A percentile compares a stretch with the other conserved stretches of the same genome.
phyloP scores from a whole-genome alignment of 2,113 vertebrate genomes.

The Oxyura jamaicensis region DNA sequence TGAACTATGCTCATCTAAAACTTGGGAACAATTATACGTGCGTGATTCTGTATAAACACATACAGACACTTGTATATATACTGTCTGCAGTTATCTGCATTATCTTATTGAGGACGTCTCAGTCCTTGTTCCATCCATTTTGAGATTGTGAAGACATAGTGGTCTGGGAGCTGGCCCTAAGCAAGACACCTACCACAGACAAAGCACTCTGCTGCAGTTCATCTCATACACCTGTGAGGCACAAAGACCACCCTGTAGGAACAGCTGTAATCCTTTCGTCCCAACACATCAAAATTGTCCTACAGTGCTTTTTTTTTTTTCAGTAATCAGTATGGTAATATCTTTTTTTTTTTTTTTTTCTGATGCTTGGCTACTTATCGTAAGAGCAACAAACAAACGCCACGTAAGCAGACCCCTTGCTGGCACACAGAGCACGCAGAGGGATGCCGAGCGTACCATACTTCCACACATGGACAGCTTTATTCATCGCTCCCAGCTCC shows the following conservation, averaged over 20 bases:
- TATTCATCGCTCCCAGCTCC: constrained; percentile 87
- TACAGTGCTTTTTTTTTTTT: not conserved
- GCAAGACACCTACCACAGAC: not conserved
- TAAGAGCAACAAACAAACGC: not conserved
- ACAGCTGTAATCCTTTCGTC: not conserved
- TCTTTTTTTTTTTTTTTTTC: too few species aligned
- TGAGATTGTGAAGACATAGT: not conserved
- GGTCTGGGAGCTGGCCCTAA: not conserved
- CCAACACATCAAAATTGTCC: not conserved
- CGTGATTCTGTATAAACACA: not conserved
- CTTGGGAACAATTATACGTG: not conserved
- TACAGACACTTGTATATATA: not conserved
- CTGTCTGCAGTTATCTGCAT: not conserved
- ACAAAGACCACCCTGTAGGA: not conserved
- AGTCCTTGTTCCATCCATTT: not conserved
- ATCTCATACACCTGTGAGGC: not conserved
- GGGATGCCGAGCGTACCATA: constrained; percentile 77
- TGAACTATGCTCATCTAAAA: not conserved
- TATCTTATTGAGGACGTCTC: not conserved
- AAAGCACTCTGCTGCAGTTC: not conserved
- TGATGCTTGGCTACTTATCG: not conserved
- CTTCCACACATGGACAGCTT: constrained; percentile 92
- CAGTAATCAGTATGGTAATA: not conserved
- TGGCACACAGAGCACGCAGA: not conserved
- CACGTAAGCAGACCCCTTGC: not conserved